phyloP scores from a whole-genome alignment of 2,888 invertebrate genomes.

The Monopis laevigella region DNA sequence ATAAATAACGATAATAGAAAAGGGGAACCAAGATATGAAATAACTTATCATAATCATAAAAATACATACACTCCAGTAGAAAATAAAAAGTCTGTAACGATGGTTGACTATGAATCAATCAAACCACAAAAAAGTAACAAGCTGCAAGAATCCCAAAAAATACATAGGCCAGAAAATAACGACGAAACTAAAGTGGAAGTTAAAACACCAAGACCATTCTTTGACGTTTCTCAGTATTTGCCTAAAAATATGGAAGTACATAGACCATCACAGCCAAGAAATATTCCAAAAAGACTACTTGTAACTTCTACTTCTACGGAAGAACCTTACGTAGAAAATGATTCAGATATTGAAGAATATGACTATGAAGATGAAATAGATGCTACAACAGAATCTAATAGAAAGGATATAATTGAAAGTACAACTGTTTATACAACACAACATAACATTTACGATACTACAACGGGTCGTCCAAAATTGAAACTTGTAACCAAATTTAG shows the following conservation, averaged over 20 bases:
- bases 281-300: conserved; percentile 16
- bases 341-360: conserved; percentile 29
- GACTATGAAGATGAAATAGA: conserved; percentile 33
- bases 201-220: conserved; percentile 23
- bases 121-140: conserved; percentile 16
- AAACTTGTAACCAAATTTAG: conserved; percentile 42
- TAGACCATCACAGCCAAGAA: conserved; percentile 27
- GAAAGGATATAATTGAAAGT: conserved; percentile 21
- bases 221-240: conserved; percentile 30
- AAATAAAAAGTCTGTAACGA: conserved; percentile 39
- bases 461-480: conserved; percentile 28
- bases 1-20: conserved; percentile 40
- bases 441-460: no score
- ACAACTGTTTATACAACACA: no score
- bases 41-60: conserved; percentile 43
- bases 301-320: conserved; percentile 13
- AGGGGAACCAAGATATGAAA: conserved; percentile 54
- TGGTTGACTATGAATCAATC: conserved; percentile 33
- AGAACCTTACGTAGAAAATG: background rate
- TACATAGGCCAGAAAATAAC: conserved; percentile 7
- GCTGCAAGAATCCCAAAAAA: conserved; percentile 18
- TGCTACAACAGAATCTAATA: no score
- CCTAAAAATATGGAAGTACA: conserved; percentile 27
- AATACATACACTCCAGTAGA: conserved; percentile 38
- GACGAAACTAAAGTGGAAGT: conserved; percentile 16